Evolutionary conservation across 2,113 vertebrate genomes (phyloP), one percentile per base, ranked within the genome.

Genomic region (Clarias macrocephalus): DNA sequence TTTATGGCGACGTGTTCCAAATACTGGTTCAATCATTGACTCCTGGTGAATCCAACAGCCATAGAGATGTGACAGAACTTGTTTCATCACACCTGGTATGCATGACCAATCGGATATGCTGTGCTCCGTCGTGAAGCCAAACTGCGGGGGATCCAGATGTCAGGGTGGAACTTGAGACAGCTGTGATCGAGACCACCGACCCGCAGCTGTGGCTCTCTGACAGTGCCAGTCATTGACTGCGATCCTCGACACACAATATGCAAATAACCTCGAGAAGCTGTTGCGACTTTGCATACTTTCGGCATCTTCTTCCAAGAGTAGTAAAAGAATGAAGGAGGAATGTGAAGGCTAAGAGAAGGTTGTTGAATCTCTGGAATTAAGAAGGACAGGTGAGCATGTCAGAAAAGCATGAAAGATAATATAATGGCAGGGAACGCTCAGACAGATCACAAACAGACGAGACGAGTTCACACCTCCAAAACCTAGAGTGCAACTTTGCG

Each of bases 111-210:
- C 80, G 18, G n/a, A 66, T 42, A 63, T 19, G n/a, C 70, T 56
- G 28, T 28, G 11, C 70, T 65, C 56, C 30, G n/a, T 15, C n/a
- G 6, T 4, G 13, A 18, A 85, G 60, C 57, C 56, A 54, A 76
- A 83, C 57, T 25, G 77, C 21, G 0, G n/a, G 52, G 19, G 37
- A 77, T 76, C 70, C 86, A 87, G 86, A 87, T 87, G 80, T 28
- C 23, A 75, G 30, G 23, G 57, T 82, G 57, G 68, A 80, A 68
- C 48, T 25, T 1, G 52, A 68, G 62, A 86, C 85, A 68, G 76
- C 76, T 37, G 48, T 37, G 85, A 86, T 82, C 16, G 13, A 75
- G 57, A 82, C 86, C 80, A 42, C 19, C 23, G 37, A 66, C n/a
- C 75, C 12, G 54, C 85, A 81, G 48, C 85, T 81, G 79, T 12